These are phyloP conservation scores for Alosa sapidissima DNA, from an alignment of 2,797 vertebrate species.

Conservation along the genomic window DNA sequence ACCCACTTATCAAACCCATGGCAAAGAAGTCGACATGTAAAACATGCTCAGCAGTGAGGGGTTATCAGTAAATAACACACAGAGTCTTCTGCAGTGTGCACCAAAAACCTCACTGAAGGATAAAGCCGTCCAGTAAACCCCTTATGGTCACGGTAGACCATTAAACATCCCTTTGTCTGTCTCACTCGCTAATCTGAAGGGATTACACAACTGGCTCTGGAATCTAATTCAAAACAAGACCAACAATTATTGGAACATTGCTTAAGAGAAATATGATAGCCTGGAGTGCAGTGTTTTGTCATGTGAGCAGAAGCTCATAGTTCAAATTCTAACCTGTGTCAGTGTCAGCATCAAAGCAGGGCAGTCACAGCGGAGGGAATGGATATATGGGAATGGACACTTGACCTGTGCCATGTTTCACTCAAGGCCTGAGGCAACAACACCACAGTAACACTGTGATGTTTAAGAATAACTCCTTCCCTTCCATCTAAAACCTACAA, in stretches of 20 bases:
- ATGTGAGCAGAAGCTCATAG: neutral
- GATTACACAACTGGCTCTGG: constrained; percentile 38
- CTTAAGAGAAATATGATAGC: neutral
- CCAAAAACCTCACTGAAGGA: neutral
- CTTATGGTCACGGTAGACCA: neutral
- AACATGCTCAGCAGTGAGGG: neutral
- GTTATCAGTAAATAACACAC: constrained; percentile 1
- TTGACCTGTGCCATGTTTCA: neutral
- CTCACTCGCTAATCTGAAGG: constrained; percentile 26
- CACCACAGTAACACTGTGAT: neutral
- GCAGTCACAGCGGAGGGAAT: neutral
- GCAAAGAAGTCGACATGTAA: neutral
- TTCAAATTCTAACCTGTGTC: neutral
- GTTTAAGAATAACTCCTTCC: neutral
- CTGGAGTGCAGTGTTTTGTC: neutral
- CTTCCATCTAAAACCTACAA: neutral
- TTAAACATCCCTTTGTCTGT: constrained; percentile 26
- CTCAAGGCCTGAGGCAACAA: neutral
- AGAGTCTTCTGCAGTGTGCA: neutral
- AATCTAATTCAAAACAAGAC: constrained; percentile 16
- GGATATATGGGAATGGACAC: neutral
- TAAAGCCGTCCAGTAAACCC: neutral
- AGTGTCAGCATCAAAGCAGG: neutral
- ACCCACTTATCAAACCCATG: neutral
- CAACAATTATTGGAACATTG: neutral